These are phyloP conservation scores for Epinephelus awoara DNA, from an alignment of 2,797 vertebrate species.

Conservation along the genomic window DNA sequence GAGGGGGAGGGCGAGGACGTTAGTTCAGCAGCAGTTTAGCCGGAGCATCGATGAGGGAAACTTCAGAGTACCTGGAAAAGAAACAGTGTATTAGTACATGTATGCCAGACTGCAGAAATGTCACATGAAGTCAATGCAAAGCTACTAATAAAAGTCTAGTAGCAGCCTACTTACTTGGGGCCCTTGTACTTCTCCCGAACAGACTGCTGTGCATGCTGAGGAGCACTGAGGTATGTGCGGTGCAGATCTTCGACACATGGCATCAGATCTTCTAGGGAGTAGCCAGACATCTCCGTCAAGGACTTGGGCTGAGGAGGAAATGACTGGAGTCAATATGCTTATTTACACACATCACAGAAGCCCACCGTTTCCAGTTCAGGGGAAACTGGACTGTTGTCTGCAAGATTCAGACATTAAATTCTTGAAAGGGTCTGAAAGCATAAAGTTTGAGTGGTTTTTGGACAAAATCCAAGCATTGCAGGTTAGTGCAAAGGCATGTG, in stretches of 20 bases:
- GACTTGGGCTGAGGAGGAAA: conserved; percentile 85
- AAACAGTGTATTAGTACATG: neutral
- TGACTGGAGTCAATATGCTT: neutral
- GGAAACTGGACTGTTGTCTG: too few species aligned
- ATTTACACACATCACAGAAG: too few species aligned
- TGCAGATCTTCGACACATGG: conserved; percentile 94
- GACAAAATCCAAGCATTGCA: too few species aligned
- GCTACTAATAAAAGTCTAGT: neutral
- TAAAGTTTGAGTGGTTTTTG: too few species aligned
- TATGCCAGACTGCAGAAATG: neutral
- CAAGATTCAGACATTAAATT: too few species aligned
- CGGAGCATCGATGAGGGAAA: conserved; percentile 91
- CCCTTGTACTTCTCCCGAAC: conserved; percentile 96
- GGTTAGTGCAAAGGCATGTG: too few species aligned
- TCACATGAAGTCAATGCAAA: too few species aligned
- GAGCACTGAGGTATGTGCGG: conserved; percentile 88
- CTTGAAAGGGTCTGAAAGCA: too few species aligned
- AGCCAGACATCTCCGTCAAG: conserved; percentile 88
- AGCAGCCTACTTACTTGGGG: conserved; percentile 88
- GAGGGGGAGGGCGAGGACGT: conserved; percentile 25
- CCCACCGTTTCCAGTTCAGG: too few species aligned
- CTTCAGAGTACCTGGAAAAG: conserved; percentile 89
- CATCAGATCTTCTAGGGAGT: conserved; percentile 90
- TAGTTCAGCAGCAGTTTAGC: conserved; percentile 87
- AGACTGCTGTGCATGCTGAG: conserved; percentile 95